Evolutionary conservation across 2,888 invertebrate genomes (phyloP), one percentile per base, ranked within the genome.

Genomic region (Cerastis leucographa): DNA sequence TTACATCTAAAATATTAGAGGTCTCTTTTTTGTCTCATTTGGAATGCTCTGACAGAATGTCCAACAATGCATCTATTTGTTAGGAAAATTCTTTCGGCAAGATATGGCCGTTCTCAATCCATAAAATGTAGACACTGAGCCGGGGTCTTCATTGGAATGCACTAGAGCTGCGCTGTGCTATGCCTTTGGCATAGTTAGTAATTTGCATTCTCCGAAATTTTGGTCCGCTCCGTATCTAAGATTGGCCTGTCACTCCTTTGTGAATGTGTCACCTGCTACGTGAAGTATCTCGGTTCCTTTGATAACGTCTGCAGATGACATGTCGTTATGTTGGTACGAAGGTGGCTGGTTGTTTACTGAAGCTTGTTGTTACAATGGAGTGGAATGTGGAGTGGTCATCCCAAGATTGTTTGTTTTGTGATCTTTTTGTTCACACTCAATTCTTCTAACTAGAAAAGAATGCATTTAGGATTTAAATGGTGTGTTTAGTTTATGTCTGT

Each of bases 161-260:
- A 71, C 40, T 7, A 54, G n/a, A 29, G 54, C 64, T 22, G 17
- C 42, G 25, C 25, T 42, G 12, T 35, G 19, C 11, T 49, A 64
- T 78, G 29, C 71, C 64, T 59, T 79, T 72, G 65, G 56, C 25
- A 65, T 17, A 25, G 35, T 35, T 25, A 25, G 64, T 79, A 65
- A 72, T 79, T 79, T 78, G 73, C 72, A 66, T 78, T 66, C 73
- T 66, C 44, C 5, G 44, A 59, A 62, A 62, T 56, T 68, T 59
- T n/a, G 61, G 12, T 19, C 49, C 54, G 67, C 22, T 64, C 19
- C 42, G 40, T 14, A n/a, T 40, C 74, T 56, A 14, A 67, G 40
- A 81, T 76, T 81, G 65, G 5, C 29, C 14, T 75, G 81, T 70
- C 81, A 59, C 44, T 76, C 73, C 29, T 35, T 66, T 17, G 3